These are phyloP conservation scores for Chaenogobius annularis DNA, from an alignment of 2,113 vertebrate genomes.

Conservation along the genomic window DNA sequence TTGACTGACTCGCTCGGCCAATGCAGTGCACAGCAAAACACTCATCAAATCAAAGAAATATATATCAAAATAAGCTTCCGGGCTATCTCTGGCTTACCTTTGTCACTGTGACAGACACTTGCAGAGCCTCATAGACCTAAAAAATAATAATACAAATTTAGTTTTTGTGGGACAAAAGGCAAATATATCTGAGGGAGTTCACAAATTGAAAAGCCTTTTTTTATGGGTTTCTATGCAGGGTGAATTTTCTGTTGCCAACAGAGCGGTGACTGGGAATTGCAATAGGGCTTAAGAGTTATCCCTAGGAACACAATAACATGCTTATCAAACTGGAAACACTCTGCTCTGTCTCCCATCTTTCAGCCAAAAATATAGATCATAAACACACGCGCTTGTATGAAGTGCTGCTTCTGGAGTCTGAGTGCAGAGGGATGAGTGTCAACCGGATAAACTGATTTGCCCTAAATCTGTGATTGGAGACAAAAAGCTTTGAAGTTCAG, in stretches of 20 bases:
- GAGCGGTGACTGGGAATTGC: too few species aligned
- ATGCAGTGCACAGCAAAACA: conserved; percentile 31
- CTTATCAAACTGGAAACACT: background rate
- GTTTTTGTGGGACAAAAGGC: conserved; percentile 24
- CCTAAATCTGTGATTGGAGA: background rate
- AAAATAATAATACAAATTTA: conserved; percentile 47
- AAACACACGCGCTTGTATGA: background rate
- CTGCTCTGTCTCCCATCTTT: background rate
- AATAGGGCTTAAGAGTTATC: too few species aligned
- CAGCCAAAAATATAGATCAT: background rate
- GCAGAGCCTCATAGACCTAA: conserved; percentile 38
- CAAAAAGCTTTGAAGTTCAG: background rate
- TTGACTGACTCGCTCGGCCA: conserved; percentile 45
- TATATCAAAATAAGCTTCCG: background rate
- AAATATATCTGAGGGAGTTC: background rate
- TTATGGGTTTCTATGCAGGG: too few species aligned
- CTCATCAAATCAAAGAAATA: background rate
- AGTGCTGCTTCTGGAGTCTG: background rate
- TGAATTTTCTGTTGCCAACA: too few species aligned
- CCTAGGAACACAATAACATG: background rate
- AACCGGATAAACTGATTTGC: conserved; percentile 6
- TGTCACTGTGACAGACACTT: conserved; percentile 15
- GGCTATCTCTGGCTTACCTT: conserved; percentile 42
- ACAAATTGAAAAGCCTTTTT: background rate
- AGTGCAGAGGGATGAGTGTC: conserved; percentile 16